phyloP scores from a whole-genome alignment of 2,113 vertebrate genomes.

The Spilogale gracilis region DNA sequence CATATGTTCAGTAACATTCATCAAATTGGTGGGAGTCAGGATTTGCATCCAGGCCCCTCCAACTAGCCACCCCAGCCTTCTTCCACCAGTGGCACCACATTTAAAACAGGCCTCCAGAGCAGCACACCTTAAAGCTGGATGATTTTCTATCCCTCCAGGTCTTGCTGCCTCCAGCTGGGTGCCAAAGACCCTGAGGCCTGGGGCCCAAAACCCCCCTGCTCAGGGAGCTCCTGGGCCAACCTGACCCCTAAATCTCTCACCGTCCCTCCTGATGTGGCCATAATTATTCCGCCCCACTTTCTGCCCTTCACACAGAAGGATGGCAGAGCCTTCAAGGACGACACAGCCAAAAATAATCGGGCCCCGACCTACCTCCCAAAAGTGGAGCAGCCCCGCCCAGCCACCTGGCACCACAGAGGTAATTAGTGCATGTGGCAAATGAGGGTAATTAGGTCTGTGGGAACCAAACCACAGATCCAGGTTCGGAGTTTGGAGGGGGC shows the following conservation, averaged over 20 bases:
- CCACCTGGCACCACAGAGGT: conserved; percentile 63
- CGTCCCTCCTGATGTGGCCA: neutral
- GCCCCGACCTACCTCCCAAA: conserved; percentile 78
- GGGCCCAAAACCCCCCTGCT: neutral
- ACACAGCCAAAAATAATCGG: conserved; percentile 78
- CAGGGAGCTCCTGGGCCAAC: neutral
- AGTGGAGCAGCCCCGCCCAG: conserved; percentile 74
- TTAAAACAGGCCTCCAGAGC: neutral
- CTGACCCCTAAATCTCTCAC: neutral
- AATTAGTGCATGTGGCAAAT: conserved; percentile 66
- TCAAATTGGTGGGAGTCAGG: neutral
- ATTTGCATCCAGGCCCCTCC: neutral
- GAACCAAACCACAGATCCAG: neutral
- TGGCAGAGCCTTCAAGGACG: conserved; percentile 48
- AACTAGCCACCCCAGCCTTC: neutral
- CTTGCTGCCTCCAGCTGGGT: neutral
- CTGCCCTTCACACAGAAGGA: conserved; percentile 50
- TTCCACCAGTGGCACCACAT: fast-evolving
- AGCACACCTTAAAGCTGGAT: neutral
- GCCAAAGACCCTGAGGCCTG: neutral
- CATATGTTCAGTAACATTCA: neutral
- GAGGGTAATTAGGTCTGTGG: conserved; percentile 75
- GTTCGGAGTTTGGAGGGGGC: neutral
- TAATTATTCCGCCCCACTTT: conserved; percentile 71
- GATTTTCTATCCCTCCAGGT: neutral